These are phyloP conservation scores for Climacteris rufus DNA, from an alignment of 2,113 vertebrate genomes.

Conservation along the genomic window DNA sequence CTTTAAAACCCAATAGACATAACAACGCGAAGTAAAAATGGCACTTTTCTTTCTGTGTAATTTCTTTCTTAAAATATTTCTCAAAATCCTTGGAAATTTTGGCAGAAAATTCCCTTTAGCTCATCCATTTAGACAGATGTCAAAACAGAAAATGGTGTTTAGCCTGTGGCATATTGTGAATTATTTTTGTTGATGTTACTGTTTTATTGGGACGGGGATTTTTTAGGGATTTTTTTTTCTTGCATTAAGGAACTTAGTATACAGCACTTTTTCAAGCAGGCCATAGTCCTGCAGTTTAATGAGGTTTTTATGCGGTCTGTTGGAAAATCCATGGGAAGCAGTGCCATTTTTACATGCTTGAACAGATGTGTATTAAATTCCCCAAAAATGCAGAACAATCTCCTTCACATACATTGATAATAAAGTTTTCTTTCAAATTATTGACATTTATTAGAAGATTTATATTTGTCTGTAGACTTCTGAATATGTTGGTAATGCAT, in stretches of 20 bases:
- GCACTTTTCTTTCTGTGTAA: neutral
- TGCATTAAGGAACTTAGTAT: neutral
- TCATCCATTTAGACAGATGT: neutral
- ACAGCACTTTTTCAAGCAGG: neutral
- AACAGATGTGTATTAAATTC: neutral
- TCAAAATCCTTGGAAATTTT: neutral
- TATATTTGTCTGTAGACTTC: neutral
- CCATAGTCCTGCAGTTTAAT: neutral
- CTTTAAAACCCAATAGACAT: neutral
- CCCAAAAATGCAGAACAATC: neutral
- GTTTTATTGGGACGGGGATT: accelerated
- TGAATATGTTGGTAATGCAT: neutral
- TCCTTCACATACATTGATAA: neutral
- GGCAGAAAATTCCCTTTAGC: neutral
- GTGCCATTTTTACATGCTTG: neutral
- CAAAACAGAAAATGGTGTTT: neutral
- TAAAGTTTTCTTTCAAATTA: neutral
- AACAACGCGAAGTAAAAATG: neutral
- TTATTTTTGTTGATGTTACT: neutral
- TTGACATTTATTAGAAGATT: neutral
- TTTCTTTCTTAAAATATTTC: neutral
- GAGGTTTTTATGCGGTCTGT: neutral
- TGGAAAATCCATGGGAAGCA: neutral
- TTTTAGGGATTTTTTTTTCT: neutral
- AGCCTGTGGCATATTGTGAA: neutral